A percentile compares a stretch with the other conserved stretches of the same genome.
phyloP scores from a whole-genome alignment of 1,140 invertebrate genomes.

The Drosophila yakuba region DNA sequence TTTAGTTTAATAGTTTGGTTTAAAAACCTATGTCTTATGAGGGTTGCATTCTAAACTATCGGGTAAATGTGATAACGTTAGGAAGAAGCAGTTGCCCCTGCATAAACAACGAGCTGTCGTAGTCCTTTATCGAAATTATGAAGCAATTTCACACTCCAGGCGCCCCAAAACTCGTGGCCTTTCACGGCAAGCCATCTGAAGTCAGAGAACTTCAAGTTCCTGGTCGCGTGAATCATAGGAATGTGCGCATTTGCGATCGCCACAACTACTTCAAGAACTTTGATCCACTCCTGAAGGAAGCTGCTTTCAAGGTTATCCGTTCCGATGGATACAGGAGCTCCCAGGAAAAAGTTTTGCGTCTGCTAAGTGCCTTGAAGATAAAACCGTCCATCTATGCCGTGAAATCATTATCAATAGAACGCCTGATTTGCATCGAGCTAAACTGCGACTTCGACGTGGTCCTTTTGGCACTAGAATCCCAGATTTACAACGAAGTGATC shows the following conservation, averaged over 20 bases:
- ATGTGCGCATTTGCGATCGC: slow-evolving; percentile 57
- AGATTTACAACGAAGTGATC: slow-evolving; percentile 46
- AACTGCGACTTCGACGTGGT: slow-evolving; percentile 64
- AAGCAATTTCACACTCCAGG: too few relatives aligned
- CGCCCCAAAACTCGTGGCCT: too few relatives aligned
- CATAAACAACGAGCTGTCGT: too few relatives aligned
- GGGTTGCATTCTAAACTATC: neutral
- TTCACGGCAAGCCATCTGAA: too few relatives aligned
- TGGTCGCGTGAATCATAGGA: neutral
- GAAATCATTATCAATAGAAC: slow-evolving; percentile 9
- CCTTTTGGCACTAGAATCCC: slow-evolving; percentile 53
- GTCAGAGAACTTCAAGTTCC: too few relatives aligned
- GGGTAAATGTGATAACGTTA: too few relatives aligned
- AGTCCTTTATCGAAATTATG: too few relatives aligned
- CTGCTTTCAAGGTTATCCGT: slow-evolving; percentile 38
- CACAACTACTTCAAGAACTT: slow-evolving; percentile 78
- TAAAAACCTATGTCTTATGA: neutral
- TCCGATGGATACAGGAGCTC: slow-evolving; percentile 2
- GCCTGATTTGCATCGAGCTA: slow-evolving; percentile 54
- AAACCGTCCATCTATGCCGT: slow-evolving; percentile 14
- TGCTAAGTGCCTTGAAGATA: slow-evolving; percentile 60
- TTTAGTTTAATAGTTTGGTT: too few relatives aligned
- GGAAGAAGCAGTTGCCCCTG: too few relatives aligned
- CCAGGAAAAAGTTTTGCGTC: slow-evolving; percentile 13
- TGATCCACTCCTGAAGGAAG: slow-evolving; percentile 46